Evolutionary conservation across 2,113 vertebrate genomes (phyloP), one percentile per base, ranked within the genome.

Genomic region (Chitala chitala): DNA sequence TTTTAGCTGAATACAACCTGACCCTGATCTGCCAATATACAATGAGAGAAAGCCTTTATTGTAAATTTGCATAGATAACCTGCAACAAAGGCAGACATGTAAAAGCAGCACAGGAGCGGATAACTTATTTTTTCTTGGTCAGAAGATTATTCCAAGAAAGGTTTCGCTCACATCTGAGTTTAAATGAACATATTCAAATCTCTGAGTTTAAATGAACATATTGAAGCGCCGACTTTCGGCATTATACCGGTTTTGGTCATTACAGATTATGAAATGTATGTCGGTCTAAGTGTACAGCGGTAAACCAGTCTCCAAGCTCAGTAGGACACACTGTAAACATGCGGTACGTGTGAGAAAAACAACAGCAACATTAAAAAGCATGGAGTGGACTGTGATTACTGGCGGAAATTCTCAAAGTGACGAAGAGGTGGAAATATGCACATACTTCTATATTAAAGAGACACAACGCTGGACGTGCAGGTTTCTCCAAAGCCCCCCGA

Each of bases 401-500:
- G 17, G 58, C n/a, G 64, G 40, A 72, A 58, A 65, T 36, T 63
- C 77, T 63, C 36, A 53, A 78, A 66, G 36, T 44, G n/a, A 24
- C 17, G 71, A 73, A 58, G 69, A 58, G 65, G 72, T 56, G 48
- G 61, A 50, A 68, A 75, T 91, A 87, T 84, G 69, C 89, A 86
- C 87, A 80, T 88, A 51, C 78, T 68, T 76, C 78, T 64, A 82
- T 73, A 79, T 80, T 79, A 70, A 80, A 72, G 54, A 83, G 81
- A 82, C 88, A 88, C 75, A 80, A 84, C 64, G 50, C 46, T 50
- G 66, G 88, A 72, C 70, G 80, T 77, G 54, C 78, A 75, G 46
- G 68, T 40, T 63, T 31, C 86, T 90, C 87, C 86, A 89, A 89
- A 90, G 77, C 88, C 83, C 86, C 84, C 84, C 89, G 89, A 89